These are phyloP conservation scores for Marcusenius ussheri DNA, from an alignment of 2,113 vertebrate genomes.

Conservation along the genomic window DNA sequence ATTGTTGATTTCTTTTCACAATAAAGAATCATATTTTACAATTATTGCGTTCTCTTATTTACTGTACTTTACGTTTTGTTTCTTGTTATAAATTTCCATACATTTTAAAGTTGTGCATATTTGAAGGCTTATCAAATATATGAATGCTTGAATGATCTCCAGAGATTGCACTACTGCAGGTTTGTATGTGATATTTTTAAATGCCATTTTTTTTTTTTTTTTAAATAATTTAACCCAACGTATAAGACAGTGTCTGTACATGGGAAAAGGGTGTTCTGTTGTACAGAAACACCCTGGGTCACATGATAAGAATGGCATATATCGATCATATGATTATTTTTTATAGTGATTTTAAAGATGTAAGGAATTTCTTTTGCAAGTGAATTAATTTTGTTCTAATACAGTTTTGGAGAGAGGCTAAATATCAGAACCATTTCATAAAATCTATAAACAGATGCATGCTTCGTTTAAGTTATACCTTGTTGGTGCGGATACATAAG, in stretches of 20 bases:
- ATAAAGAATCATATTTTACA: conserved; percentile 30
- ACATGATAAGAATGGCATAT: background rate
- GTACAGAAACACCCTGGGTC: background rate
- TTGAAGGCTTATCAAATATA: background rate
- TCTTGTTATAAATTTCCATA: background rate
- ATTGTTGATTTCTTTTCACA: conserved; percentile 27
- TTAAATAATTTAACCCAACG: background rate
- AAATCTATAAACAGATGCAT: background rate
- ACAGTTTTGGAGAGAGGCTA: background rate
- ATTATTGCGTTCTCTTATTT: conserved; percentile 25
- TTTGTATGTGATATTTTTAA: background rate
- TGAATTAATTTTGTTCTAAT: background rate
- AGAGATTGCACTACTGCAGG: background rate
- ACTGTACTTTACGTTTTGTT: background rate
- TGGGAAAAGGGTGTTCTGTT: background rate
- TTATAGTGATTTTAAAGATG: background rate
- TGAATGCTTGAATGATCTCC: background rate
- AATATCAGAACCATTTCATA: background rate
- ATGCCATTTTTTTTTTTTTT: background rate
- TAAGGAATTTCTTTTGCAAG: background rate
- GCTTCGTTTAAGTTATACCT: background rate
- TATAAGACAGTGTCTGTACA: background rate
- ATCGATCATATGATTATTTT: background rate
- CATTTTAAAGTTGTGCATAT: background rate
- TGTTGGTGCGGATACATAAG: background rate